Conservation (phyloP, 2,113 vertebrate genomes). For the Gallinago undulata region DNA sequence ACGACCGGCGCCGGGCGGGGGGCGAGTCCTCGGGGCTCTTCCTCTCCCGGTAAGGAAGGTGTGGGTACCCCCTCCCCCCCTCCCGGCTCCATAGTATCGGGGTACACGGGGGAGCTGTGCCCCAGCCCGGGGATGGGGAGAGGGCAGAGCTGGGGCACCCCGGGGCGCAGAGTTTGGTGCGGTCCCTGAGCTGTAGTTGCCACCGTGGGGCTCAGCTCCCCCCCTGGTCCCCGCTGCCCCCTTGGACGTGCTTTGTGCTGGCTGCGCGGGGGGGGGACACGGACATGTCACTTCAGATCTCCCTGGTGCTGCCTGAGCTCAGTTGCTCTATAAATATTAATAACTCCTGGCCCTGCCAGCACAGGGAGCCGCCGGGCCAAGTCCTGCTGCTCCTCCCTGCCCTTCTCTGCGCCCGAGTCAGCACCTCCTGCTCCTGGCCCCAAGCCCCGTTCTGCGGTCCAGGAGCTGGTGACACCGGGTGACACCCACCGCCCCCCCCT, state of each 20-base stretch:
- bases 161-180: neutral
- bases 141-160: neutral
- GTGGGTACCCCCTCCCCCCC: neutral
- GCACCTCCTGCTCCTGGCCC: rapidly evolving
- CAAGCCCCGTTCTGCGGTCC: rapidly evolving
- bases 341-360: neutral
- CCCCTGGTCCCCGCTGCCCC: rapidly evolving
- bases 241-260: rapidly evolving
- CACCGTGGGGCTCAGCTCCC: neutral
- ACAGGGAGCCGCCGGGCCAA: rapidly evolving
- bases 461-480: rapidly evolving
- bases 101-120: neutral
- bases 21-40: constrained; percentile 72
- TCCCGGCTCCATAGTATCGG: rapidly evolving
- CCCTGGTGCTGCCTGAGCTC: rapidly evolving
- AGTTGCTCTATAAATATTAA: neutral
- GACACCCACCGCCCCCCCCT: neutral
- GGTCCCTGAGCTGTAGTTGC: neutral
- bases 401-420: rapidly evolving
- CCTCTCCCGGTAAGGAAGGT: constrained; percentile 78
- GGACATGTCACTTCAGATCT: neutral
- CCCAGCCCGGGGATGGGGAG: rapidly evolving
- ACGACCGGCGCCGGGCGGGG: constrained; percentile 57
- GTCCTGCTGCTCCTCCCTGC: neutral
- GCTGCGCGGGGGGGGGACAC: rapidly evolving